Conservation (phyloP, 2,888 invertebrate species). For the Lamellibrachia satsuma region DNA sequence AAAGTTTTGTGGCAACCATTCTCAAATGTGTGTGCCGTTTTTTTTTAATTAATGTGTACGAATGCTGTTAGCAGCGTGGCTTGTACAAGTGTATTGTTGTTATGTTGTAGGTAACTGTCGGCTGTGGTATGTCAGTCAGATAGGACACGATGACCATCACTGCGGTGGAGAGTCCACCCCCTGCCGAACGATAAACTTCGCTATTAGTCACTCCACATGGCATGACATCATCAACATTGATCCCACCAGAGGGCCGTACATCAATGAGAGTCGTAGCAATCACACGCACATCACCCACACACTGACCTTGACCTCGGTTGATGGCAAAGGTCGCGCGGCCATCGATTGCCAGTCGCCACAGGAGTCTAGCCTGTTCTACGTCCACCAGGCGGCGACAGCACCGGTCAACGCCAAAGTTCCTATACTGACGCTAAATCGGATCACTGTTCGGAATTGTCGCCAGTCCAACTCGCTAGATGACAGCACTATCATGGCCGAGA, state of each 20-base stretch:
- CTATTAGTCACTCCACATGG: conserved; percentile 6
- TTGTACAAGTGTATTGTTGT: neutral
- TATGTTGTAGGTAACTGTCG: neutral
- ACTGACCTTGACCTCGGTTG: neutral
- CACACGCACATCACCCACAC: conserved; percentile 19
- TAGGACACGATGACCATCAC: conserved; percentile 17
- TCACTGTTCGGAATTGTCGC: conserved; percentile 18
- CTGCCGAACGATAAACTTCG: conserved; percentile 20
- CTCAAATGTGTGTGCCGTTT: too few species aligned
- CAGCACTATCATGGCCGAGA: neutral
- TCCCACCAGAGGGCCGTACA: neutral
- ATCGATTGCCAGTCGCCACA: neutral
- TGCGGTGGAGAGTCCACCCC: conserved; percentile 20
- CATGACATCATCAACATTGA: conserved; percentile 26
- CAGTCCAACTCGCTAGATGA: neutral
- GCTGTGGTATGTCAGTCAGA: conserved; percentile 22
- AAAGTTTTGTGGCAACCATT: too few species aligned
- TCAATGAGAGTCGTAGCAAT: neutral
- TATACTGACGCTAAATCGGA: neutral
- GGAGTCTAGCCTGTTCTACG: conserved; percentile 21
- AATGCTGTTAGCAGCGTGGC: neutral
- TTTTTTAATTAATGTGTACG: neutral
- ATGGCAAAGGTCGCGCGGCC: neutral
- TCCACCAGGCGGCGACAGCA: neutral
- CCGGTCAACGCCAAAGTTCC: neutral